Evolutionary conservation across 2,797 vertebrate species (phyloP), one percentile per base, ranked within the genome.

Genomic region (Odontamblyopus rebecca): DNA sequence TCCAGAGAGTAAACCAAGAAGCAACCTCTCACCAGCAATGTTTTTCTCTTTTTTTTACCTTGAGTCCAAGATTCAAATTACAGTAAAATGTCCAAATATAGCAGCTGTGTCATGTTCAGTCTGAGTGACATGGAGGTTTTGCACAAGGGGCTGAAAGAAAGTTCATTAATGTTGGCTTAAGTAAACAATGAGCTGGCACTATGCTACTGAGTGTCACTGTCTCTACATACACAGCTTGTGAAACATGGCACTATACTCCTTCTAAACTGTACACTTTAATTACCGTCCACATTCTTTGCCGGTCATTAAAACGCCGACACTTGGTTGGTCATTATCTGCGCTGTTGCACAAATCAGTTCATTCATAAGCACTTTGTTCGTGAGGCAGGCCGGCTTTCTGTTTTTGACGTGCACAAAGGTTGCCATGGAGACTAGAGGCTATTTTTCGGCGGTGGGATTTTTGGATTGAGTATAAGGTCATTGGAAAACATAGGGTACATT

Each of bases 381-480:
- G 67, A 6, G 29, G 48, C 13, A 50, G 30, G 27, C 44, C 56
- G 68, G n/a, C 1, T 59, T 68, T 27, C 2, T 4, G n/a, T 57
- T 61, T 38, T 64, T 67, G 29, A 65, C 0, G 12, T 59, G 29
- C 64, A 62, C 8, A 61, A 64, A 29, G 59, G 82, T 83, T 86
- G 66, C 72, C 75, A 83, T 77, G 53, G 80, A 48, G 57, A 81
- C 27, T 62, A 30, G 8, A n/a, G 54, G 67, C 48, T 35, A 59
- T 27, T 67, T 59, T 67, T n/a, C 41, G 27, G 35, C 0, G n/a
- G 72, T 32, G 1, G 63, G 63, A 56, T 64, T 70, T 38, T 67
- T 50, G 62, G 19, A 51, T 54, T 26, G 61, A 41, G 23, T n/a
- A 50, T 30, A 51, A 61, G 38, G 68, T 68, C 48, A 59, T 12